phyloP scores from a whole-genome alignment of 2,797 vertebrate genomes.

The Manis javanica region DNA sequence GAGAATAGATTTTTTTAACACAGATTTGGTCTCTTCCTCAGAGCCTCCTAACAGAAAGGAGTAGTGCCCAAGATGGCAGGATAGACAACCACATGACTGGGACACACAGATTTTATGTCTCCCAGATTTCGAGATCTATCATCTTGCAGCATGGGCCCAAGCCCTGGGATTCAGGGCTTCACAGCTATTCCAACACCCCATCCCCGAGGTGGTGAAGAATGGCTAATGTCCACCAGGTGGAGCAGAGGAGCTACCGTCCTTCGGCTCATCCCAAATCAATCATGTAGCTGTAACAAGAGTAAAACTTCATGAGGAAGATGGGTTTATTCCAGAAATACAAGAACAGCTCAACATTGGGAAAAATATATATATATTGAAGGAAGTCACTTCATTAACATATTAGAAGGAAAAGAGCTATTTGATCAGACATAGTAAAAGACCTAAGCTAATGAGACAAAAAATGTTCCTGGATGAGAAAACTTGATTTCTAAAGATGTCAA shows the following conservation, averaged over 20 bases:
- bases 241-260: constrained; percentile 17
- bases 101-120: not conserved
- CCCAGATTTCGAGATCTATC: not conserved
- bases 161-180: not conserved
- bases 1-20: not conserved
- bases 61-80: not conserved
- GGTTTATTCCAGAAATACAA: not conserved
- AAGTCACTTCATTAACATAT: not conserved
- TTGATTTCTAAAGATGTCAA: not conserved
- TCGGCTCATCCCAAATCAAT: not conserved
- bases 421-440: not conserved
- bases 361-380: no score
- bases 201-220: not conserved
- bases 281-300: not conserved
- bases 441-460: not conserved
- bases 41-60: not conserved
- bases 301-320: not conserved
- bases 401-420: not conserved
- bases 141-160: not conserved
- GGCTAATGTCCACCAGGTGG: constrained; percentile 54
- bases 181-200: not conserved
- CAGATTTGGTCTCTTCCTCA: not conserved
- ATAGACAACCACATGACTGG: not conserved
- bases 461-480: not conserved
- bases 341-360: not conserved